Conservation (phyloP, 1,140 invertebrate species). For the Ceratina japonica region DNA sequence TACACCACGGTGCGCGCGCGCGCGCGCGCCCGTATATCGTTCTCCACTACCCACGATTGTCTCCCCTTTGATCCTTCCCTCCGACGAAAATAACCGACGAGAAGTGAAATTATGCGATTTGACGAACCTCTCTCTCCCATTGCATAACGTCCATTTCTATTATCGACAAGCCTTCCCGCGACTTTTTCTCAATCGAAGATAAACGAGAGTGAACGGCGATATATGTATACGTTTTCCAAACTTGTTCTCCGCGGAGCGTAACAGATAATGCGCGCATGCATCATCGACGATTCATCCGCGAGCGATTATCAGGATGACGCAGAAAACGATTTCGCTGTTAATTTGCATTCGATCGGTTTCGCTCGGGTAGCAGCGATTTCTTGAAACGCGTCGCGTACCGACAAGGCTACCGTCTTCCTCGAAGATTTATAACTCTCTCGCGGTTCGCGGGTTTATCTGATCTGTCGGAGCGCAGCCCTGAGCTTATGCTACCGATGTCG, state of each 20-base stretch:
- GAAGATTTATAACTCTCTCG: conserved; percentile 31
- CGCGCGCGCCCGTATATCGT: conserved; percentile 28
- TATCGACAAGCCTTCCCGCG: too few species aligned
- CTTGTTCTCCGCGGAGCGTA: background rate
- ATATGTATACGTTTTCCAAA: too few species aligned
- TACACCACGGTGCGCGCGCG: conserved; percentile 13
- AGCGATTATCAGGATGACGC: conserved; percentile 16
- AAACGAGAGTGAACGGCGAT: background rate
- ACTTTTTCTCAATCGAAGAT: background rate
- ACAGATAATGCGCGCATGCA: background rate
- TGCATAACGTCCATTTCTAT: background rate
- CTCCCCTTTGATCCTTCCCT: conserved; percentile 40
- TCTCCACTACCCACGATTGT: conserved; percentile 51
- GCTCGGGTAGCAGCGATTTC: conserved; percentile 9
- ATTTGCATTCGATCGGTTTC: conserved; percentile 20
- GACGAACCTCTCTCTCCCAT: conserved; percentile 7
- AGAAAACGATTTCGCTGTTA: conserved; percentile 16
- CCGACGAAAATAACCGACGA: conserved; percentile 22
- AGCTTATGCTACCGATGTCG: conserved; percentile 35
- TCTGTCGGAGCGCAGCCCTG: conserved; percentile 25
- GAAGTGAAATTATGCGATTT: conserved; percentile 22
- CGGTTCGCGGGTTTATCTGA: conserved; percentile 30
- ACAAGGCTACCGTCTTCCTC: conserved; percentile 45
- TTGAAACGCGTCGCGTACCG: conserved; percentile 41
- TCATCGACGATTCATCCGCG: background rate